Base-by-base conservation (phyloP, 2,113 vertebrate genomes). In the Ornithorhynchus anatinus region DNA sequence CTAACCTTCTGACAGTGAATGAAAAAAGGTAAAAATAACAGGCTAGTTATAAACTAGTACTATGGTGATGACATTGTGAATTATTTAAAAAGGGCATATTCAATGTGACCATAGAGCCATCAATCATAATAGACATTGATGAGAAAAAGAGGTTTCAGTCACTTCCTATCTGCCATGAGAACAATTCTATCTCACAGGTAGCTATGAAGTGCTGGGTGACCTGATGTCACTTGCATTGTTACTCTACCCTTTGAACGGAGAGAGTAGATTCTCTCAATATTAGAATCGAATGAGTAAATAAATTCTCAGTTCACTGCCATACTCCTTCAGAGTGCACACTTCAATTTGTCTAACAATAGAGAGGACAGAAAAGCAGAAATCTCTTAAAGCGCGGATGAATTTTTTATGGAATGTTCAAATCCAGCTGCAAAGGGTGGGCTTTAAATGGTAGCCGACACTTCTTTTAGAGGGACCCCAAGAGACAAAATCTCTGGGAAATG, bases 81-180 rank as follows among this genome's bases (percentile, higher is more conserved):
- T 99, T 99, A 99, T 99, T 99, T 97, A 99, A 98, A 99, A 99
- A 99, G 97, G 97, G 95, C 97, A 99, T 94, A 94, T 95, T 95
- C 95, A 93, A 94, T 96, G 95, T 94, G 93, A 95, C 96, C 96
- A 97, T 92, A 92, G 94, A 98, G 95, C 97, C 95, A 99, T 99
- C 97, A 99, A 99, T 99, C 97, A 99, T 94, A 93, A 93, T 93
- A 96, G 96, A 96, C 96, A 95, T 95, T 95, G 93, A 94, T 95
- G 95, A 97, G 96, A 98, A 97, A 98, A 97, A 97, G 92, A 91
- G 93, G 94, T 93, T 95, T 96, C 95, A 95, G 94, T 94, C 88
- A 92, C 94, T 92, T 95, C 93, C 95, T 95, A 93, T 94, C 94
- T 89, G 93, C 88, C 92, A 91, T 79, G 93, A 95, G 95, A 96